Percentiles rank a stretch among this genome's conserved stretches.
Conservation (phyloP, 2,797 vertebrate species). For the Coendou prehensilis region DNA sequence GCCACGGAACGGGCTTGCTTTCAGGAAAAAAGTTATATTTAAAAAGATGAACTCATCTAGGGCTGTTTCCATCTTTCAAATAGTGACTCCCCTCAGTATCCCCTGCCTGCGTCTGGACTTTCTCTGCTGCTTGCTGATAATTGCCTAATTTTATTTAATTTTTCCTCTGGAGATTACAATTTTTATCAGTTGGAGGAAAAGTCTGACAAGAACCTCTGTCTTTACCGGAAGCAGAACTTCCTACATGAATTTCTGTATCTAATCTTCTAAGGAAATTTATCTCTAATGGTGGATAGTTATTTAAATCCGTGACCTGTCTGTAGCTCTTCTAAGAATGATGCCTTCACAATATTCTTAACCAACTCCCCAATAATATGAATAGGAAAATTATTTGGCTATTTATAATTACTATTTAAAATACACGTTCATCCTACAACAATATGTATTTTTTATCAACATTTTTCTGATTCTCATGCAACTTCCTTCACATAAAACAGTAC, state of each 20-base stretch:
- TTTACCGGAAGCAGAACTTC: not conserved
- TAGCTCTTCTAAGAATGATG: not conserved
- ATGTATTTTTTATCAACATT: not conserved
- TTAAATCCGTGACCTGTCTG: not conserved
- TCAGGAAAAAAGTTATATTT: not conserved
- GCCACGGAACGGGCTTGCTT: not conserved
- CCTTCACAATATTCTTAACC: not conserved
- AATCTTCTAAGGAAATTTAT: not conserved
- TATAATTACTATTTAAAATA: not conserved
- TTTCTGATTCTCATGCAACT: not conserved
- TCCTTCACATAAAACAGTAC: not conserved
- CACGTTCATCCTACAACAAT: not conserved
- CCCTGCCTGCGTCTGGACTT: not conserved
- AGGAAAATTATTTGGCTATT: not conserved
- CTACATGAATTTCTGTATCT: not conserved
- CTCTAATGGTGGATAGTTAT: not conserved
- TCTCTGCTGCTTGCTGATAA: not conserved
- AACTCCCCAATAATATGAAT: not conserved
- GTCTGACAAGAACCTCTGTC: not conserved
- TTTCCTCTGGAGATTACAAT: not conserved
- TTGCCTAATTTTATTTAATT: not conserved
- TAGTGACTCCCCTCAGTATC: not conserved
- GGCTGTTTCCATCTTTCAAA: not conserved
- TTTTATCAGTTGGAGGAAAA: not conserved
- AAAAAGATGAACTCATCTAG: not conserved